Evolutionary conservation across 1,140 invertebrate species (phyloP), one percentile per base, ranked within the genome.

Genomic region (Babylonia areolata): DNA sequence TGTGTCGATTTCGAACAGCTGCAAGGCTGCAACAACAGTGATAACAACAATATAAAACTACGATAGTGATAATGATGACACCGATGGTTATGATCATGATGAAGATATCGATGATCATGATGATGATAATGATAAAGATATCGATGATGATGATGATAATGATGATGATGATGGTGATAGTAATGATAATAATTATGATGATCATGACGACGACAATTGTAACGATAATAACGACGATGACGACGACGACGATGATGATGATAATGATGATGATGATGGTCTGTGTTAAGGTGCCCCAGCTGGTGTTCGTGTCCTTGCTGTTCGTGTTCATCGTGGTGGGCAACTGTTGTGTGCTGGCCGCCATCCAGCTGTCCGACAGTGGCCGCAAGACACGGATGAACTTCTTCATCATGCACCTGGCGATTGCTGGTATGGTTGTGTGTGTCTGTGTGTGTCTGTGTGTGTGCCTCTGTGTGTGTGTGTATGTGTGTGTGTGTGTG

Each of bases 391-490:
- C 98, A 23, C 95, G 98, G 35, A 99, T 99, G 97, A 98, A 98
- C 92, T 99, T 98, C 95, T 99, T 99, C 95, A 99, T 99, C 89
- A 97, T 97, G 95, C 98, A 99, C 92, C 95, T 99, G 31, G 98
- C 98, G 6, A 96, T 98, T 86, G 97, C 98, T 95, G 98, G 98
- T 96, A 92, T 73, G 31, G 2, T 3, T 73, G 28, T 73, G 71
- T 73, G 28, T 73, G 31, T 33, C 2, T 73, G 71, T 73, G 28
- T 73, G n/a, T 31, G 28, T 35, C n/a, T 35, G 71, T 35, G 71
- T 31, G 71, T 35, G n/a, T 73, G 71, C 71, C 31, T 35, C 31
- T 31, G 31, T 35, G 71, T 28, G 64, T 28, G 23, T 31, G n/a
- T 73, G 71, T 1, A 15, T 73, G n/a, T 31, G 31, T 11, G 33